phyloP scores from a whole-genome alignment of 2,113 vertebrate species.

The Nasalis larvatus region DNA sequence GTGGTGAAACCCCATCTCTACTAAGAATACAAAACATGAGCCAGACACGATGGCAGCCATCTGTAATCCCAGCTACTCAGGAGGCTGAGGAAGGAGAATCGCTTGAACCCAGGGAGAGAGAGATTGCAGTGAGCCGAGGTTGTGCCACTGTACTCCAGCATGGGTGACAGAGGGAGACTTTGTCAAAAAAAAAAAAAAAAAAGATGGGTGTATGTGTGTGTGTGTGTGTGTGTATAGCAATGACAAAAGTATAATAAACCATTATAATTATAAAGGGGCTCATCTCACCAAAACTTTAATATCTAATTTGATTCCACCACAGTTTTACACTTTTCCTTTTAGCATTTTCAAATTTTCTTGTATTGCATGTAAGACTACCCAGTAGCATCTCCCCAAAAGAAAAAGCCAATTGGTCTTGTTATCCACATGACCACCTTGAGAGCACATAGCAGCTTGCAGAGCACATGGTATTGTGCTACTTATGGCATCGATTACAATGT shows the following conservation, averaged over 20 bases:
- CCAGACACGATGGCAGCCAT: too few species aligned
- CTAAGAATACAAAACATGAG: too few species aligned
- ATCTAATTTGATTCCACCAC: background rate
- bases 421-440: conserved; percentile 52
- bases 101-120: too few species aligned
- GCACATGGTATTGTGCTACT: conserved; percentile 54
- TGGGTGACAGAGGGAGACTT: too few species aligned
- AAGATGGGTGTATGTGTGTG: too few species aligned
- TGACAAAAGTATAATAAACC: background rate
- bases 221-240: background rate
- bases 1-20: too few species aligned
- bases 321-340: background rate
- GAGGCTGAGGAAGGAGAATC: too few species aligned
- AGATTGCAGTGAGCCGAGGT: too few species aligned
- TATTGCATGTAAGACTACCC: conserved; percentile 27
- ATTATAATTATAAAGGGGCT: background rate
- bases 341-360: conserved; percentile 24
- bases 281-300: background rate
- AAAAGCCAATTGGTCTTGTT: conserved; percentile 36
- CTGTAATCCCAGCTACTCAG: too few species aligned
- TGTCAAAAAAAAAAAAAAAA: too few species aligned
- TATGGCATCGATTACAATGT: conserved; percentile 42
- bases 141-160: too few species aligned
- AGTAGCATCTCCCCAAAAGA: conserved; percentile 9
- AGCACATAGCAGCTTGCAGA: conserved; percentile 43